These are phyloP conservation scores for Xestia rhomboidea DNA, from an alignment of 2,888 invertebrate species.

Conservation along the genomic window DNA sequence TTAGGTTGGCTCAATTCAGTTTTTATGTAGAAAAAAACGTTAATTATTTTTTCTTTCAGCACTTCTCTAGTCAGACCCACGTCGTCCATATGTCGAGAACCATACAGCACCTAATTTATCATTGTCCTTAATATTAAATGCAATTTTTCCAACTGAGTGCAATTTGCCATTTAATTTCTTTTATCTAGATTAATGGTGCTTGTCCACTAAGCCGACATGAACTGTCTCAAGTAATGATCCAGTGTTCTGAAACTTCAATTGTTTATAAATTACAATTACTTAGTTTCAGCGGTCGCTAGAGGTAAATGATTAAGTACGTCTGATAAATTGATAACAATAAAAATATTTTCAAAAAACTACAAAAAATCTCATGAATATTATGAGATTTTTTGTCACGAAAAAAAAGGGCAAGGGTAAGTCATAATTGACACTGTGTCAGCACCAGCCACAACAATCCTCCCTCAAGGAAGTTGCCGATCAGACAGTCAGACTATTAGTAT, in stretches of 20 bases:
- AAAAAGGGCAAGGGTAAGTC: not conserved
- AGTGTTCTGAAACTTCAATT: constrained; percentile 19
- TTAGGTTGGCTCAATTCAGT: not conserved
- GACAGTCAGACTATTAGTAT: not conserved
- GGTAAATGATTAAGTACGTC: not conserved
- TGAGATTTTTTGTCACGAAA: too few species aligned
- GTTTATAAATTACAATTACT: constrained; percentile 10
- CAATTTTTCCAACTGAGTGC: constrained; percentile 49
- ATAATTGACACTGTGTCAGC: not conserved
- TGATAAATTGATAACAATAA: not conserved
- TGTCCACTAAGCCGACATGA: constrained; percentile 12
- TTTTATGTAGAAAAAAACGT: not conserved
- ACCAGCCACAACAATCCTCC: not conserved
- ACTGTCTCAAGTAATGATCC: constrained; percentile 26
- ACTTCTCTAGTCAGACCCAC: not conserved
- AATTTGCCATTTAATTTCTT: constrained; percentile 50
- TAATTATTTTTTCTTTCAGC: not conserved
- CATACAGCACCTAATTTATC: constrained; percentile 19
- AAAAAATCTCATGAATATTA: too few species aligned
- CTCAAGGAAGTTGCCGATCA: not conserved
- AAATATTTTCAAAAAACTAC: too few species aligned
- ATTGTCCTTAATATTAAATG: constrained; percentile 53
- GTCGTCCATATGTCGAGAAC: not conserved
- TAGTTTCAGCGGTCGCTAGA: not conserved
- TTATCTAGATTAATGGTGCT: constrained; percentile 51